phyloP scores from a whole-genome alignment of 1,140 invertebrate genomes.

The Meloidogyne hapla region DNA sequence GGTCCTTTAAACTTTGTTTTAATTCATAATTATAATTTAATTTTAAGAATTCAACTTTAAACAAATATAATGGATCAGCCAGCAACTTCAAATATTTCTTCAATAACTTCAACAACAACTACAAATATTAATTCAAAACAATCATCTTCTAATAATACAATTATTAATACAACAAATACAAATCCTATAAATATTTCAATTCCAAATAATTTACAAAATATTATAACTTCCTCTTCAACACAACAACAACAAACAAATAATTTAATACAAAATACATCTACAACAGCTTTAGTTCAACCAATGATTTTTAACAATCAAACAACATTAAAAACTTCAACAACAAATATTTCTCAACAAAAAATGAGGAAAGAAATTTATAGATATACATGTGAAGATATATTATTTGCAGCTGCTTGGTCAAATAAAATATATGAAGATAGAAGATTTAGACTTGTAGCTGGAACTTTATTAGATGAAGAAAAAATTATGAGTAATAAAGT shows the following conservation, averaged over 20 bases:
- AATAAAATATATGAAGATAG: conserved; percentile 48
- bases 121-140: not conserved
- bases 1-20: too few relatives aligned
- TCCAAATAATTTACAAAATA: not conserved
- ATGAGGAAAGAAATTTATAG: conserved; percentile 52
- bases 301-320: not conserved
- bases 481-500: conserved; percentile 38
- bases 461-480: conserved; percentile 34
- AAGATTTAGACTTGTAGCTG: conserved; percentile 34
- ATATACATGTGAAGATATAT: conserved; percentile 39
- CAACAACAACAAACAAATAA: not conserved
- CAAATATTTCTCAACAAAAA: conserved; percentile 15
- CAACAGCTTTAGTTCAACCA: conserved; percentile 12
- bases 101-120: not conserved
- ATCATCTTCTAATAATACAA: not conserved
- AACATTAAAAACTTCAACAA: not conserved
- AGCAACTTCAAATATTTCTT: too few relatives aligned
- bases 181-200: not conserved
- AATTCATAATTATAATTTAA: too few relatives aligned
- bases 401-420: conserved; percentile 45
- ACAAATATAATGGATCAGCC: too few relatives aligned
- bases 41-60: too few relatives aligned
- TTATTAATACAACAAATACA: not conserved
- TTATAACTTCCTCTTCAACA: not conserved
- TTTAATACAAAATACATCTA: conserved; percentile 2